Evolutionary conservation across 2,888 invertebrate genomes (phyloP).

Genomic region (Agrotis exclamationis): DNA sequence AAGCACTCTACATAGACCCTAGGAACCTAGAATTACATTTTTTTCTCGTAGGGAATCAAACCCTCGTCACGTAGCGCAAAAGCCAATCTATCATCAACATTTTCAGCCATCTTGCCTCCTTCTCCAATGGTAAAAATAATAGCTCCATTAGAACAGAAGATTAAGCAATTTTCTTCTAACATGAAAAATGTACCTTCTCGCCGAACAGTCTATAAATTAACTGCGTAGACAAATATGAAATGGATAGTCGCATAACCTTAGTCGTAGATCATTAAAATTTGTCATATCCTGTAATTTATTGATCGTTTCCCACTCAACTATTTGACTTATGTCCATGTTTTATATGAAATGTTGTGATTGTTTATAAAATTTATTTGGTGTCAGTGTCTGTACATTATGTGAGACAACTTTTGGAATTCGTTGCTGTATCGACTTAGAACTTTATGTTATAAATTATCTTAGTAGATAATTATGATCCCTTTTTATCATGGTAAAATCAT

Average conservation of each 20-base stretch:
- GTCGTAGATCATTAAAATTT: slow-evolving; percentile 50
- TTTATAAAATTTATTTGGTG: slow-evolving; percentile 33
- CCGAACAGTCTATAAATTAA: slow-evolving; percentile 35
- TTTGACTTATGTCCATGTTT: slow-evolving; percentile 31
- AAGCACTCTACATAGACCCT: background rate
- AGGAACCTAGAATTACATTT: background rate
- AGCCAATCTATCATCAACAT: slow-evolving; percentile 17
- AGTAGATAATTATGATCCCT: no score
- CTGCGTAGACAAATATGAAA: slow-evolving; percentile 40
- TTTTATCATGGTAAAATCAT: no score
- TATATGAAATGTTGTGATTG: slow-evolving; percentile 36
- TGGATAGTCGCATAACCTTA: slow-evolving; percentile 9
- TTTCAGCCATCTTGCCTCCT: background rate
- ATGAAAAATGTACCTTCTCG: slow-evolving; percentile 21
- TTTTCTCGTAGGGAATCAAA: background rate
- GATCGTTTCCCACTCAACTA: slow-evolving; percentile 43
- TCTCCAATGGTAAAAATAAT: slow-evolving; percentile 32
- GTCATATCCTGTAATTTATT: slow-evolving; percentile 47
- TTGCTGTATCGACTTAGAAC: background rate
- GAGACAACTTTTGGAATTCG: slow-evolving; percentile 7
- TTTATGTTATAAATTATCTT: background rate
- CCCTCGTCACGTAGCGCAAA: background rate
- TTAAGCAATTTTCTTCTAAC: slow-evolving; percentile 36
- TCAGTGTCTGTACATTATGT: background rate
- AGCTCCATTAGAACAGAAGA: slow-evolving; percentile 36